A percentile compares a stretch with the other conserved stretches of the same genome.
Conservation (phyloP, 2,888 invertebrate genomes). For the Andricus curvator region DNA sequence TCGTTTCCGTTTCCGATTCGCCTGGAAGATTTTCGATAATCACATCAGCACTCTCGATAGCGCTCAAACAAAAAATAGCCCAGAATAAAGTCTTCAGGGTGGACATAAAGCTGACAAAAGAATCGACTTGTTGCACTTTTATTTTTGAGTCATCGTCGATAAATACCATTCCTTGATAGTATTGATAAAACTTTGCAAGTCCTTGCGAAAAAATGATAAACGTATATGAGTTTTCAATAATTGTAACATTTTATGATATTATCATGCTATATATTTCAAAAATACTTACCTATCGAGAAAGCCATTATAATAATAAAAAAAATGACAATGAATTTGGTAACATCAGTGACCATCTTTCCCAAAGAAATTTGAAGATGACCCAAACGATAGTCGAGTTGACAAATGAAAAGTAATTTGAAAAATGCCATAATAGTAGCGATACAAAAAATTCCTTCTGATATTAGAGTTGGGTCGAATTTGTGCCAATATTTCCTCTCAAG, state of each 20-base stretch:
- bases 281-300: conserved; percentile 80
- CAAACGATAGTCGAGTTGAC: conserved; percentile 83
- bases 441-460: conserved; percentile 84
- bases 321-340: conserved; percentile 82
- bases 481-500: conserved; percentile 84
- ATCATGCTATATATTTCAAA: background rate
- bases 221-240: background rate
- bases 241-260: background rate
- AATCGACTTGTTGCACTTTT: conserved; percentile 81
- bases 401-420: conserved; percentile 83
- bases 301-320: conserved; percentile 79
- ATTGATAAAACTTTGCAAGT: conserved; percentile 83
- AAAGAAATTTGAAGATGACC: conserved; percentile 85
- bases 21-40: conserved; percentile 81
- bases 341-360: conserved; percentile 85
- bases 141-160: conserved; percentile 81
- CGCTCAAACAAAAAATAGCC: conserved; percentile 86
- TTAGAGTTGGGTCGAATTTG: conserved; percentile 82
- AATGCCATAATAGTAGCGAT: conserved; percentile 85
- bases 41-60: conserved; percentile 78
- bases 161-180: conserved; percentile 84
- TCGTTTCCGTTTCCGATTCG: conserved; percentile 75
- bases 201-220: conserved; percentile 67
- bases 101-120: conserved; percentile 81
- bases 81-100: conserved; percentile 84